Conservation (phyloP, 2,113 vertebrate species). For the Poeciliopsis prolifica region DNA sequence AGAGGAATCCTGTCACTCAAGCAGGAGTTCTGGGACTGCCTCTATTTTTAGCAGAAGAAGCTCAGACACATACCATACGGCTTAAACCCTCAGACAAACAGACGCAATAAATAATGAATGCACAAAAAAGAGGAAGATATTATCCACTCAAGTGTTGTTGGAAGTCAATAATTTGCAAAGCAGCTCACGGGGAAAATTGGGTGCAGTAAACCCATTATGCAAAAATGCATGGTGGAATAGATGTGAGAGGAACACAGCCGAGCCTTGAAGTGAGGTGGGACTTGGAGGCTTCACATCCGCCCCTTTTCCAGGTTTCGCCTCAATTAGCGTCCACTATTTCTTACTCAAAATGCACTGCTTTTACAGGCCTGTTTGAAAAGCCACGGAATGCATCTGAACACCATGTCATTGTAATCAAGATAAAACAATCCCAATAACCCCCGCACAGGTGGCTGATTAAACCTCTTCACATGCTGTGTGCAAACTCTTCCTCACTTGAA, state of each 20-base stretch:
- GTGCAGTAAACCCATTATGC: conserved; percentile 37
- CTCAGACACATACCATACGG: conserved; percentile 54
- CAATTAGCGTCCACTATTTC: conserved; percentile 22
- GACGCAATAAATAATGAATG: conserved; percentile 71
- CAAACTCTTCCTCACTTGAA: conserved; percentile 10
- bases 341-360: conserved; percentile 13
- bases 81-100: conserved; percentile 65
- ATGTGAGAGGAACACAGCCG: conserved; percentile 24
- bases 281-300: conserved; percentile 18
- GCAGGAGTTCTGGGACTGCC: conserved; percentile 59
- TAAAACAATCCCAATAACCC: conserved; percentile 22
- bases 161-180: conserved; percentile 61
- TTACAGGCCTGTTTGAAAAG: conserved; percentile 20
- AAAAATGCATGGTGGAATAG: conserved; percentile 49
- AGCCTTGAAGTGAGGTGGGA: conserved; percentile 37
- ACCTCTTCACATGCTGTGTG: conserved; percentile 21
- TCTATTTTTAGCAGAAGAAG: conserved; percentile 76
- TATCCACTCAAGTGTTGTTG: conserved; percentile 59
- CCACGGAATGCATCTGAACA: conserved; percentile 27
- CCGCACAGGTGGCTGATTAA: conserved; percentile 28
- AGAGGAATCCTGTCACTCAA: conserved; percentile 76
- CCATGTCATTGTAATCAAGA: conserved; percentile 37
- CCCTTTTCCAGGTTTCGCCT: conserved; percentile 25
- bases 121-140: conserved; percentile 60
- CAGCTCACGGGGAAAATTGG: conserved; percentile 48